These are phyloP conservation scores for rabbit (Oryctolagus cuniculus) DNA, from an alignment of 2,113 vertebrate genomes.

Conservation along the genomic window mOryCun1.1 NC_091441.1:118649501-118650000, in stretches of 20 bases:
- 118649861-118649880: conserved; percentile 86
- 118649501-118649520: background rate
- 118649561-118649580: background rate
- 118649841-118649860: conserved; percentile 84
- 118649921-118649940: conserved; percentile 83
- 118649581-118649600: background rate
- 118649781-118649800: conserved; percentile 69
- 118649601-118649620: background rate
- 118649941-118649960: conserved; percentile 74
- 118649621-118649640: background rate
- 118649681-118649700: background rate
- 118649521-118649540: background rate
- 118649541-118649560: background rate
- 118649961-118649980: conserved; percentile 71
- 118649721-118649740: conserved; percentile 26
- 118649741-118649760: conserved; percentile 76
- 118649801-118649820: conserved; percentile 27
- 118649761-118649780: conserved; percentile 81
- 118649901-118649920: conserved; percentile 87
- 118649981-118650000: conserved; percentile 64
- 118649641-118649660: background rate
- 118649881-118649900: conserved; percentile 86
- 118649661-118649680: background rate
- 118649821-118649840: conserved; percentile 79
- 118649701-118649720: background rate